phyloP scores from a whole-genome alignment of 64 coral and sea anemone genomes.

The Montipora foliosa region DNA sequence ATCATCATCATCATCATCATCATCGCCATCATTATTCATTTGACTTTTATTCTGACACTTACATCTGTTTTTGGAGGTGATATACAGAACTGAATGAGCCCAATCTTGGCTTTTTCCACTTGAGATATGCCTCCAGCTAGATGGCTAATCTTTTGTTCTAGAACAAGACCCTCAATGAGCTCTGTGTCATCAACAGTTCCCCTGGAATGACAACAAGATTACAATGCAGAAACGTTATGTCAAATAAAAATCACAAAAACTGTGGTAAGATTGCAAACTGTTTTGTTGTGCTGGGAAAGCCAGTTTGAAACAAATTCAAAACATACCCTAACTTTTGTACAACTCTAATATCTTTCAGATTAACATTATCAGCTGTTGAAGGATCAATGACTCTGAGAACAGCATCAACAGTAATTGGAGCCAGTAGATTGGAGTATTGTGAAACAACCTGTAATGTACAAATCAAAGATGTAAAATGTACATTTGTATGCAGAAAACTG shows the following conservation, averaged over 20 bases:
- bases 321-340: constrained; percentile 95
- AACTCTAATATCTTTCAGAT: constrained; percentile 94
- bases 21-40: background rate
- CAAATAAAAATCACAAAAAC: background rate
- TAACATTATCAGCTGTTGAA: constrained; percentile 88
- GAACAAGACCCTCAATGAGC: constrained; percentile 92
- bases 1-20: too few relatives aligned
- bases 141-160: constrained; percentile 98
- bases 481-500: too few relatives aligned
- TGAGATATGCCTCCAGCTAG: constrained; percentile 97
- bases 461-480: background rate
- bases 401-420: constrained; percentile 98
- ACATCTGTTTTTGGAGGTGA: constrained; percentile 99
- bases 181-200: constrained; percentile 99
- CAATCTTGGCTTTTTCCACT: constrained; percentile 98
- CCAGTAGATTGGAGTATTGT: constrained; percentile 95
- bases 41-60: constrained; percentile 32
- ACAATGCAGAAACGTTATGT: too few relatives aligned
- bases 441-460: constrained; percentile 87
- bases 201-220: constrained; percentile 51
- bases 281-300: background rate
- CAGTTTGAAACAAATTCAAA: background rate
- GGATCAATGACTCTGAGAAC: constrained; percentile 97
- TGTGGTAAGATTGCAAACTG: background rate
- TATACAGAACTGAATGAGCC: constrained; percentile 96